A percentile compares a stretch with the other conserved stretches of the same genome.
phyloP scores from a whole-genome alignment of 2,888 invertebrate genomes.

The Meganola albula region DNA sequence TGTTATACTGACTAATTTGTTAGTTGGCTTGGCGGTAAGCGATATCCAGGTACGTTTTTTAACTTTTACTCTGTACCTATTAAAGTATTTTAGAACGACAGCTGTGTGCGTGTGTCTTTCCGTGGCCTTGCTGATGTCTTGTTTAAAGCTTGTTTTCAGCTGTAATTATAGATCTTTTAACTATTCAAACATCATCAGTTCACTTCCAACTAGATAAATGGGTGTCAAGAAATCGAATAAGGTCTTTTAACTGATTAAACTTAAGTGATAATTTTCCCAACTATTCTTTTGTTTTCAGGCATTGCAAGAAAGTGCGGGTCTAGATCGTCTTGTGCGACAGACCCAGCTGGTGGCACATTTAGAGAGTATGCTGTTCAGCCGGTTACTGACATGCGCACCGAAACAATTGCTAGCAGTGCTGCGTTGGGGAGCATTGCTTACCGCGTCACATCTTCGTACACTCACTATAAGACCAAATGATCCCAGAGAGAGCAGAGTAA shows the following conservation, averaged over 20 bases:
- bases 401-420: slow-evolving; percentile 80
- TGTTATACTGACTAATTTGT: slow-evolving; percentile 87
- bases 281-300: slow-evolving; percentile 67
- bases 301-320: slow-evolving; percentile 86
- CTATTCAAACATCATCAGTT: too few species aligned
- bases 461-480: slow-evolving; percentile 89
- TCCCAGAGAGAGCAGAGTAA: slow-evolving; percentile 84
- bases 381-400: slow-evolving; percentile 82
- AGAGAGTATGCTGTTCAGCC: slow-evolving; percentile 89
- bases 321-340: slow-evolving; percentile 88
- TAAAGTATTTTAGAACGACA: not conserved
- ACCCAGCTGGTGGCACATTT: slow-evolving; percentile 89
- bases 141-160: too few species aligned
- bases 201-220: too few species aligned
- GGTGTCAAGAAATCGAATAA: not conserved
- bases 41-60: slow-evolving; percentile 80
- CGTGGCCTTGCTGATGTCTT: too few species aligned
- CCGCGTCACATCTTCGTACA: slow-evolving; percentile 85
- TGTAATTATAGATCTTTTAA: too few species aligned
- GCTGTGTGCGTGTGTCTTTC: too few species aligned
- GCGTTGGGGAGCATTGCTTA: slow-evolving; percentile 84
- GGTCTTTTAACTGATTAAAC: not conserved
- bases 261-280: too few species aligned
- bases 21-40: slow-evolving; percentile 91
- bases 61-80: not conserved